Conservation (phyloP, 2,797 vertebrate genomes). For the Prunella strophiata region DNA sequence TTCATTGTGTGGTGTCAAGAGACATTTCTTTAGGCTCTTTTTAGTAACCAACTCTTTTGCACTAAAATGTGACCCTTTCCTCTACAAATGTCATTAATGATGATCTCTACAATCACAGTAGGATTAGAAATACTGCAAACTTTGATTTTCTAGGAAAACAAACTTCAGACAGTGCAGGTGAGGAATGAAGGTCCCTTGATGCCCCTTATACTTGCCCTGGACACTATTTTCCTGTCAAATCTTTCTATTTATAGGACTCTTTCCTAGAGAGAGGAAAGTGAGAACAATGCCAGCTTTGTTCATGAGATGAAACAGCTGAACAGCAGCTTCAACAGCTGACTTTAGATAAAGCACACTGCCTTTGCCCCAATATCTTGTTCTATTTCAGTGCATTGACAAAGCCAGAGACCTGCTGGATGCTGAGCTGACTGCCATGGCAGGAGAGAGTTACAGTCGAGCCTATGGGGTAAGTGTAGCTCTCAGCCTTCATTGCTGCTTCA, state of each 20-base stretch:
- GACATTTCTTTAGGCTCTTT: not conserved
- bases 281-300: not conserved
- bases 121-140: not conserved
- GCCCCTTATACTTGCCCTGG: not conserved
- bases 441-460: constrained; percentile 97
- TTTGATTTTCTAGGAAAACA: not conserved
- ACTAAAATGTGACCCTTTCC: not conserved
- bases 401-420: constrained; percentile 96
- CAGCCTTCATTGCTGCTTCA: not conserved
- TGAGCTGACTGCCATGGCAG: constrained; percentile 98
- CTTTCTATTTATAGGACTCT: not conserved
- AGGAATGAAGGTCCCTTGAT: not conserved
- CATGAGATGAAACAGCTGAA: not conserved
- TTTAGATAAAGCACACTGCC: not conserved
- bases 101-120: not conserved
- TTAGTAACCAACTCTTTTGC: not conserved
- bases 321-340: not conserved
- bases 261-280: not conserved
- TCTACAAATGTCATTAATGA: not conserved
- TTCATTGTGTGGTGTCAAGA: not conserved
- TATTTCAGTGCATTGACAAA: constrained; percentile 94
- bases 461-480: constrained; percentile 86
- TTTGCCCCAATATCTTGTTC: not conserved
- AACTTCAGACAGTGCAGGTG: not conserved
- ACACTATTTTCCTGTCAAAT: not conserved